These are phyloP conservation scores for Halichoeres trimaculatus DNA, from an alignment of 2,113 vertebrate species.

Conservation along the genomic window DNA sequence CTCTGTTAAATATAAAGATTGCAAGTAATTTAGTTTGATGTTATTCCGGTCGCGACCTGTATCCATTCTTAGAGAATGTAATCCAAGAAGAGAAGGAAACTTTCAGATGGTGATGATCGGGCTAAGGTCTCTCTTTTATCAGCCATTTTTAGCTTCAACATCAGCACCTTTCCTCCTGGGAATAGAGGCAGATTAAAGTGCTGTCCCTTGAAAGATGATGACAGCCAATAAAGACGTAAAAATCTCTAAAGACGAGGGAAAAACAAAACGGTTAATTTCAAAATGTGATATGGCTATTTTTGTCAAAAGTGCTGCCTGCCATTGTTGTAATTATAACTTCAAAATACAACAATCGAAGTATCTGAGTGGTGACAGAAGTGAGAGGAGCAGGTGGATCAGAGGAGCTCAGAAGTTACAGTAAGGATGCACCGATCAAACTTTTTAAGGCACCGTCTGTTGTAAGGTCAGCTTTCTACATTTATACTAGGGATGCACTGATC, in stretches of 20 bases:
- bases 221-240: conserved; percentile 23
- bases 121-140: neutral
- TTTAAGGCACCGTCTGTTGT: no score
- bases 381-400: conserved; percentile 47
- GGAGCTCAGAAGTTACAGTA: conserved; percentile 9
- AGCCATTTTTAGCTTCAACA: conserved; percentile 47
- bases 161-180: conserved; percentile 23
- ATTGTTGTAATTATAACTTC: conserved; percentile 45
- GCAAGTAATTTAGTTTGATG: conserved; percentile 20
- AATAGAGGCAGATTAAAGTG: conserved; percentile 42
- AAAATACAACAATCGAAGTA: conserved; percentile 17
- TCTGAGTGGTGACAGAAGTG: conserved; percentile 40
- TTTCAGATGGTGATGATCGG: conserved; percentile 26
- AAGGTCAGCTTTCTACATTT: no score
- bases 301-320: conserved; percentile 22
- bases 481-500: no score
- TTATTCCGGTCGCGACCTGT: conserved; percentile 11
- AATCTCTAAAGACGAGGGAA: neutral
- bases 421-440: conserved; percentile 1
- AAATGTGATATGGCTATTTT: conserved; percentile 40
- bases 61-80: conserved; percentile 1
- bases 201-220: conserved; percentile 34
- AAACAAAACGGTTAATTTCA: conserved; percentile 45
- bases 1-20: conserved; percentile 28
- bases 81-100: conserved; percentile 16